Percentiles rank a stretch among this genome's conserved stretches.
Conservation (phyloP, 2,113 vertebrate genomes). For the Triplophysa siluroides region DNA sequence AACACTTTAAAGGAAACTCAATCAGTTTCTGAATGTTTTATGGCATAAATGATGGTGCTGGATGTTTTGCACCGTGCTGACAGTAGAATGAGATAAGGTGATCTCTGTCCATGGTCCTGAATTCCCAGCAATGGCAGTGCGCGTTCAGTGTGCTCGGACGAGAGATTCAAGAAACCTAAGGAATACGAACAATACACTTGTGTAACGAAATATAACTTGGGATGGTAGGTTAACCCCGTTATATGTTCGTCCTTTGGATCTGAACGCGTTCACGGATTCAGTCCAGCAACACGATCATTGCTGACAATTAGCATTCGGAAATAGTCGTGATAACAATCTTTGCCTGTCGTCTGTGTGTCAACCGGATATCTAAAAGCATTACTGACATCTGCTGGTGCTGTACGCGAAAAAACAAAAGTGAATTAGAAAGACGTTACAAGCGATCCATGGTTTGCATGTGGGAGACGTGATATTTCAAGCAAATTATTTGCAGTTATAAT, state of each 20-base stretch:
- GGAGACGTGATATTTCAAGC: background rate
- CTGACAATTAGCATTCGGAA: background rate
- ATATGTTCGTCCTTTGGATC: background rate
- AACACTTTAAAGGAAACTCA: background rate
- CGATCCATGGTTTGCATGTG: background rate
- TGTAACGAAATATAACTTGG: background rate
- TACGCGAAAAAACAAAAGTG: background rate
- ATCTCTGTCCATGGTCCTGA: conserved; percentile 72
- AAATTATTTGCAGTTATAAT: background rate
- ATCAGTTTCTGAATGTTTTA: background rate
- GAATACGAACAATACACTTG: background rate
- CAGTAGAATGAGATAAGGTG: background rate
- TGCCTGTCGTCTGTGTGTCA: background rate
- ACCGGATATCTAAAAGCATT: conserved; percentile 44
- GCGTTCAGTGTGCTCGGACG: background rate
- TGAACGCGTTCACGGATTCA: background rate
- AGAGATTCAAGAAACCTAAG: background rate
- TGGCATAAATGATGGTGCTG: background rate
- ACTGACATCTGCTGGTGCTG: conserved; percentile 67
- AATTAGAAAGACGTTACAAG: background rate
- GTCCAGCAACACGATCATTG: background rate
- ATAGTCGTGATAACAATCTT: conserved; percentile 2
- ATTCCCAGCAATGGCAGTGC: conserved; percentile 1
- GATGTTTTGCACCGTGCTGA: background rate
- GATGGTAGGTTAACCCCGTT: no score